Evolutionary conservation across 2,888 invertebrate genomes (phyloP), one percentile per base, ranked within the genome.

Genomic region (Euspilapteryx auroguttella): DNA sequence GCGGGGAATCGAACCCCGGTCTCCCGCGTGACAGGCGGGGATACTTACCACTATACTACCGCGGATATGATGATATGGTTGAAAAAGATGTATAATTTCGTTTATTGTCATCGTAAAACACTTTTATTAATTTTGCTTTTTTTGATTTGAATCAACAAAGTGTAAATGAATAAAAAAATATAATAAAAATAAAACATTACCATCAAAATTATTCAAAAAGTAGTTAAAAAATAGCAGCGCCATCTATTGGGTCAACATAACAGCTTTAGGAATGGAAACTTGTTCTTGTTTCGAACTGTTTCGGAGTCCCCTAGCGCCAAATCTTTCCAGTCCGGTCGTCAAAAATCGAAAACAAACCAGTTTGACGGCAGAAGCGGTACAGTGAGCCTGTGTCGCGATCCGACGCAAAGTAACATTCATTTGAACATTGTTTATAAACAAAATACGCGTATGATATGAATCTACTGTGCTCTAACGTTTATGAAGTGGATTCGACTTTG

Each of bases 21-120:
- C 77, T 77, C 75, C 73, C 75, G 75, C 73, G 75, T 75, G 75
- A 76, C 73, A 77, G 75, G 76, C 76, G 73, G 76, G 75, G 73
- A 76, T 76, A 75, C 76, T 76, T 36, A 75, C 75, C 76, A 76
- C 75, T 77, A 76, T 75, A 76, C 75, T 75, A 76, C 73, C 75
- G 73, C 17, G 17, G 29, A 29, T 8, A 17, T 17, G 17, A 17
- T 8, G 17, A 17, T 17, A 17, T 17, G 17, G 8, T 17, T 17
- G 17, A 5, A 17, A 8, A 5, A 17, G 5, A 17, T 6, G 17
- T 5, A n/a, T n/a, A n/a, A n/a, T n/a, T n/a, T n/a, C n/a, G 5
- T 17, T 17, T 17, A 8, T 8, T 6, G 17, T 17, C 5, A 6
- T 17, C 5, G 8, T 8, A 17, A 46, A 42, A 42, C 43, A 37